A percentile compares a stretch with the other conserved stretches of the same genome.
Conservation (phyloP, 2,888 invertebrate genomes). For the Galerucella calmariensis region DNA sequence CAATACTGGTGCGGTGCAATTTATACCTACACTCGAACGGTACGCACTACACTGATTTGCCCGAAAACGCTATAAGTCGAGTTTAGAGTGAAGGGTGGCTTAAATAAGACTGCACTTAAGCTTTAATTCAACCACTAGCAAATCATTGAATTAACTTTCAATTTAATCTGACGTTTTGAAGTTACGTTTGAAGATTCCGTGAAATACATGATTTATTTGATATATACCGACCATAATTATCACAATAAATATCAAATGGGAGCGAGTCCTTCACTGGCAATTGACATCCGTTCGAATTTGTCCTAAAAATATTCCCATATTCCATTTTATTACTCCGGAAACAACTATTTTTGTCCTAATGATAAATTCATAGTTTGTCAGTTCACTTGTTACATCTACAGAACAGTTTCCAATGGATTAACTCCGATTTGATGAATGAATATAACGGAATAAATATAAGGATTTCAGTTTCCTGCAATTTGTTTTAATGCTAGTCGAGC, state of each 20-base stretch:
- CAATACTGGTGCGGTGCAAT: no score
- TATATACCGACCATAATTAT: neutral
- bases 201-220: neutral
- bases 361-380: slow-evolving; percentile 33
- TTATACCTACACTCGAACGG: no score
- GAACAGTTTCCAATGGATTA: slow-evolving; percentile 29
- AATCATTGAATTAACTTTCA: no score
- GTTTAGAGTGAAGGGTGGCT: no score
- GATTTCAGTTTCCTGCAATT: slow-evolving; percentile 26
- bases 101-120: no score
- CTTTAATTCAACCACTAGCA: no score
- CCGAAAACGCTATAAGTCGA: no score
- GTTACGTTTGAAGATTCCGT: no score
- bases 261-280: slow-evolving; percentile 6
- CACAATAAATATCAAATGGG: neutral
- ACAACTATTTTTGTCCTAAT: slow-evolving; percentile 39
- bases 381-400: slow-evolving; percentile 25
- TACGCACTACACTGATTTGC: no score
- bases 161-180: no score
- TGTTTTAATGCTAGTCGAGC: slow-evolving; percentile 18
- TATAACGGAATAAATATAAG: slow-evolving; percentile 25
- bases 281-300: slow-evolving; percentile 2
- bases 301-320: slow-evolving; percentile 15
- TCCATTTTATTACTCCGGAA: slow-evolving; percentile 37
- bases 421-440: slow-evolving; percentile 22